Evolutionary conservation across 1,140 invertebrate species (phyloP), one percentile per base, ranked within the genome.

Genomic region (Pseudoatta argentina): DNA sequence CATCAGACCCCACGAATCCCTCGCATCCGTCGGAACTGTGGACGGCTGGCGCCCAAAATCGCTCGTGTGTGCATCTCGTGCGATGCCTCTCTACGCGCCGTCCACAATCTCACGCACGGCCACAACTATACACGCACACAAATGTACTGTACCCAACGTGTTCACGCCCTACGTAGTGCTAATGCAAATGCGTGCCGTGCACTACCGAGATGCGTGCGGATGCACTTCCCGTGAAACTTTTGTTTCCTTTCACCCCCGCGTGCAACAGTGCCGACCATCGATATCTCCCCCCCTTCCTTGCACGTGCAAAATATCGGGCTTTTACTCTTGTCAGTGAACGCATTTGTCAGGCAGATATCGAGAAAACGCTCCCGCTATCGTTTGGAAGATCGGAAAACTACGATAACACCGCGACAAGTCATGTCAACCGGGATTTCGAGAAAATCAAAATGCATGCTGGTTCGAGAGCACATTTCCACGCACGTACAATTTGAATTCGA

Each of bases 11-110:
- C 27, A 82, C 78, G 71, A 86, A 89, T 71, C 77, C 69, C 85
- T 75, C 79, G 85, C 90, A 91, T 93, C 92, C 92, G 92, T 92
- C 92, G 91, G 92, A 93, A 93, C 92, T 92, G 77, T 91, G 91
- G 91, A 87, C 92, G 90, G 86, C 90, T 92, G 92, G 90, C 91
- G 92, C 88, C 92, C 87, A 82, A 92, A 92, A 91, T 92, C 85
- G 87, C 88, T 82, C 86, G 82, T 86, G 67, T 66, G n/a, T 69
- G n/a, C 59, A 71, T 57, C 34, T 14, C 63, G 1, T 16, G 21
- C 12, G 69, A 24, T 24, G 24, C 24, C 24, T 24, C 24, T 24
- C 24, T 34, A 39, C 57, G 48, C 57, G 16, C 27, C n/a, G 16
- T 21, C 24, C 24, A 30, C 67, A 44, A 72, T 48, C 34, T 72